Evolutionary conservation across 1,140 invertebrate genomes (phyloP).

Genomic region (Amphibalanus amphitrite): DNA sequence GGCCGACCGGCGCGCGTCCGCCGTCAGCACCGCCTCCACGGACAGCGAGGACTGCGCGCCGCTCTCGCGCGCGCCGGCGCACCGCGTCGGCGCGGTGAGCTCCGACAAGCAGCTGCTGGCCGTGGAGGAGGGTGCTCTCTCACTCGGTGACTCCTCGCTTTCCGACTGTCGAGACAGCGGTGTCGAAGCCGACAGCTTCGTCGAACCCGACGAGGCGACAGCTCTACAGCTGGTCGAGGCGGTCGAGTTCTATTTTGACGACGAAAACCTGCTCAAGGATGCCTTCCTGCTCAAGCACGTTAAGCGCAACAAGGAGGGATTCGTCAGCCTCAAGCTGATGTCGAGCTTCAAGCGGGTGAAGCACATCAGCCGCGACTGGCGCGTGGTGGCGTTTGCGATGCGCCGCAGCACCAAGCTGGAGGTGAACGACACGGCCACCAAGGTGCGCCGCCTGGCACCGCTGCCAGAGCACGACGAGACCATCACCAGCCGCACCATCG

Average conservation of each 20-base stretch:
- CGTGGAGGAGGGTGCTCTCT: background rate
- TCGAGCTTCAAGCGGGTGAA: conserved; percentile 85
- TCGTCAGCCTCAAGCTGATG: conserved; percentile 81
- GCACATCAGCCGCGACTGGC: conserved; percentile 80
- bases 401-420: conserved; percentile 58
- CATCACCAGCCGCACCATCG: conserved; percentile 68
- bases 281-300: conserved; percentile 89
- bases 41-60: background rate
- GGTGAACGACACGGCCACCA: conserved; percentile 81
- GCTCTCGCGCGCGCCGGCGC: background rate
- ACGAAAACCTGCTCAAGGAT: conserved; percentile 87
- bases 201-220: conserved; percentile 19
- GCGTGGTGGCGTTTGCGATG: conserved; percentile 68
- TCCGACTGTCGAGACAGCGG: conserved; percentile 17
- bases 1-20: background rate
- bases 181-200: conserved; percentile 19
- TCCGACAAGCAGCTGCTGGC: background rate
- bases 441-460: conserved; percentile 64
- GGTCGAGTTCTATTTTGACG: conserved; percentile 87
- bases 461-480: conserved; percentile 79
- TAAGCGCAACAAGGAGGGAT: conserved; percentile 81
- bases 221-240: conserved; percentile 45
- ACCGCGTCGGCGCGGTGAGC: background rate
- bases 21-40: background rate
- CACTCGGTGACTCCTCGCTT: background rate